Conservation (phyloP, 2,113 vertebrate genomes). For the Pleuronectes platessa region DNA sequence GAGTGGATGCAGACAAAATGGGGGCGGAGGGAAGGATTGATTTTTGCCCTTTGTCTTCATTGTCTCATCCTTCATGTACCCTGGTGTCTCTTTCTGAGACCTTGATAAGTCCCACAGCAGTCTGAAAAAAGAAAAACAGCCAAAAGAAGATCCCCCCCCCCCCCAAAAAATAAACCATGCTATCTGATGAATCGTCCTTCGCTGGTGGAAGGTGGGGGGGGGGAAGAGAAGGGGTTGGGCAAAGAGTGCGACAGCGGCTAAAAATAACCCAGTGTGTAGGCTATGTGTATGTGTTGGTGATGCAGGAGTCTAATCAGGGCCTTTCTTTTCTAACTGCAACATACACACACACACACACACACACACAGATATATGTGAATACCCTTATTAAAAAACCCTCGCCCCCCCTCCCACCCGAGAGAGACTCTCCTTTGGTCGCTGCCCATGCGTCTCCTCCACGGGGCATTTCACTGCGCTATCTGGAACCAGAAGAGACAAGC, state of each 20-base stretch:
- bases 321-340: slow-evolving; percentile 32
- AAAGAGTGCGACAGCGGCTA: slow-evolving; percentile 62
- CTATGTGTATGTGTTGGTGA: slow-evolving; percentile 38
- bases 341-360: background rate
- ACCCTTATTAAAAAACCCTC: slow-evolving; percentile 53
- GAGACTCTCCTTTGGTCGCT: slow-evolving; percentile 49
- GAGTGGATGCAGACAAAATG: background rate
- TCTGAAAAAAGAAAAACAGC: background rate
- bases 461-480: slow-evolving; percentile 72
- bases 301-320: slow-evolving; percentile 53
- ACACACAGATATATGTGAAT: slow-evolving; percentile 50
- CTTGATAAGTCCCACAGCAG: background rate
- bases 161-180: background rate
- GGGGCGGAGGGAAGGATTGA: slow-evolving; percentile 18
- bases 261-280: slow-evolving; percentile 69
- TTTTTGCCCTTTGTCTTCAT: slow-evolving; percentile 20
- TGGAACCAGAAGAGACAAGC: slow-evolving; percentile 75
- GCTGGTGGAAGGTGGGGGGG: background rate
- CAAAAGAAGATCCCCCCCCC: background rate
- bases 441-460: slow-evolving; percentile 59
- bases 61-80: slow-evolving; percentile 9
- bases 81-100: slow-evolving; percentile 19
- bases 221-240: slow-evolving; percentile 35
- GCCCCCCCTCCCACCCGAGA: slow-evolving; percentile 5
- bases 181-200: slow-evolving; percentile 32